Conservation (phyloP, 2,888 invertebrate species). For the Cephus pulcher region DNA sequence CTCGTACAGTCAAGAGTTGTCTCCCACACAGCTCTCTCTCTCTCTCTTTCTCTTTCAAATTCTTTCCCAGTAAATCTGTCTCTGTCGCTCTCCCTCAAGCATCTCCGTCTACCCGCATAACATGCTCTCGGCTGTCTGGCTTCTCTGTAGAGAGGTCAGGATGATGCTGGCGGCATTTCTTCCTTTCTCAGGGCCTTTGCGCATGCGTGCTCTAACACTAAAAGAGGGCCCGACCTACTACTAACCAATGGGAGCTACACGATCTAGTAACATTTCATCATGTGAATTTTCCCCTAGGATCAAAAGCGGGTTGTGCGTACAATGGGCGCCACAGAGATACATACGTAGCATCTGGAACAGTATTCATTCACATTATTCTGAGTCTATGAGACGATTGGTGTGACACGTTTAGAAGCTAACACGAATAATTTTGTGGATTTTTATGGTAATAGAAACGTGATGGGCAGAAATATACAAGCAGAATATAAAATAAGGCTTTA, state of each 20-base stretch:
- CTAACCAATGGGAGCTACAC: not conserved
- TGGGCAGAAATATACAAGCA: not conserved
- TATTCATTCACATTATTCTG: not conserved
- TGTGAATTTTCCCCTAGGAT: not conserved
- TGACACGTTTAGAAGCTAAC: slow-evolving; percentile 10
- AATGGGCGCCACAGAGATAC: not conserved
- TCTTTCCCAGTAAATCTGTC: not conserved
- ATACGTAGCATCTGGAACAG: not conserved
- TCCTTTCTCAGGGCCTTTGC: not conserved
- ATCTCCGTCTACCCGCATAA: not conserved
- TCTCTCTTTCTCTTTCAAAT: not conserved
- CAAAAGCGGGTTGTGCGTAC: not conserved
- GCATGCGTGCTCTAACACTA: not conserved
- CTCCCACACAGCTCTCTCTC: not conserved
- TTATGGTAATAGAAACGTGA: not conserved
- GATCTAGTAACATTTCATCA: not conserved
- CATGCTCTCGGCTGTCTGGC: slow-evolving; percentile 1
- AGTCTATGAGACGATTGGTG: slow-evolving; percentile 11
- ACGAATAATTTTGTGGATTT: not conserved
- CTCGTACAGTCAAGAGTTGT: not conserved
- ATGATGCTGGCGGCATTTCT: not conserved
- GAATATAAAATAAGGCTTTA: not conserved
- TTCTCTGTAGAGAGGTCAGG: not conserved
- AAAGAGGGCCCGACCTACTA: not conserved
- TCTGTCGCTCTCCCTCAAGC: not conserved